Evolutionary conservation across 2,113 vertebrate genomes (phyloP).

Genomic region (Nesogale talazaci): DNA sequence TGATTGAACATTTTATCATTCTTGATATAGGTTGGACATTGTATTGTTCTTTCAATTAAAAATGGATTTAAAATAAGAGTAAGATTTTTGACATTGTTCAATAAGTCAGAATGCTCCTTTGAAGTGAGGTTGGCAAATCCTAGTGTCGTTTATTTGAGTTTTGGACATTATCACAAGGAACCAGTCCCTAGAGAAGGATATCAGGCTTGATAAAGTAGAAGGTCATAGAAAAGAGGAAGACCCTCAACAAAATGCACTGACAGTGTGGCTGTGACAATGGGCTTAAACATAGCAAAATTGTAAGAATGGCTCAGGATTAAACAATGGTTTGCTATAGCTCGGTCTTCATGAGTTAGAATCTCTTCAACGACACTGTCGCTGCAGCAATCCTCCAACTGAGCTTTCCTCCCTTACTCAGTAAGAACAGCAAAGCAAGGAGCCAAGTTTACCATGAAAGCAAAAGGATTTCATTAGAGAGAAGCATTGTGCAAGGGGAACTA

Average conservation of each 20-base stretch:
- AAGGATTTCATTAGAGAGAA: too few relatives aligned
- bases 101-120: not conserved
- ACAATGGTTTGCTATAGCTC: not conserved
- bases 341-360: not conserved
- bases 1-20: not conserved
- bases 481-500: too few relatives aligned
- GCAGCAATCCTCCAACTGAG: too few relatives aligned
- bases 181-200: too few relatives aligned
- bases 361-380: not conserved
- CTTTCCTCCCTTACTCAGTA: too few relatives aligned
- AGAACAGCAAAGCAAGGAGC: too few relatives aligned
- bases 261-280: not conserved
- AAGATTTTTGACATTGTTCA: not conserved
- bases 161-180: too few relatives aligned
- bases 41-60: slow-evolving; percentile 30
- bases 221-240: not conserved
- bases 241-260: not conserved
- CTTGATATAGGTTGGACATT: slow-evolving; percentile 3
- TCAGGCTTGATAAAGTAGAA: too few relatives aligned
- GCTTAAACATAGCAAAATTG: not conserved
- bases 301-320: not conserved
- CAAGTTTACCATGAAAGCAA: too few relatives aligned
- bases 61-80: not conserved
- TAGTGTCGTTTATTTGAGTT: too few relatives aligned
- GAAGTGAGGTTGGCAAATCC: not conserved